Conservation (phyloP, 2,113 vertebrate species). For the Labrus mixtus region DNA sequence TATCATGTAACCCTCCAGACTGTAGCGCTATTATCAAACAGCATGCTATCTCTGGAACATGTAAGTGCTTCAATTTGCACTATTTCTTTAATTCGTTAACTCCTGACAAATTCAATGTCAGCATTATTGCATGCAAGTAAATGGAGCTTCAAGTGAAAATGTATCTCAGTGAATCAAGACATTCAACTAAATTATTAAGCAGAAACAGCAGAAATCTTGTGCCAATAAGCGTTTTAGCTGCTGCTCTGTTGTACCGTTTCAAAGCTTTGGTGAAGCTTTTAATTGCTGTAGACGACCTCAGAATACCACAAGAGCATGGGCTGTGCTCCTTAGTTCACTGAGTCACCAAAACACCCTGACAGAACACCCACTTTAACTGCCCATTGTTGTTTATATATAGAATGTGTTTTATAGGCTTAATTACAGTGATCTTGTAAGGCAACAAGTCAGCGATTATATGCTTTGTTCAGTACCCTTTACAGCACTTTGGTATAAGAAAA, state of each 20-base stretch:
- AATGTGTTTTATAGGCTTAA: slow-evolving; percentile 75
- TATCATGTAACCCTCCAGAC: background rate
- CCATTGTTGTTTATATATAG: slow-evolving; percentile 81
- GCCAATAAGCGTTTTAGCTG: background rate
- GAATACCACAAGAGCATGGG: slow-evolving; percentile 32
- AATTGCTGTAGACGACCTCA: slow-evolving; percentile 25
- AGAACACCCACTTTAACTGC: slow-evolving; percentile 70
- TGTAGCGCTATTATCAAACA: slow-evolving; percentile 1
- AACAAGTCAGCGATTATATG: slow-evolving; percentile 62
- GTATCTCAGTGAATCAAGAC: slow-evolving; percentile 11
- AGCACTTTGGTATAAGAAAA: too few relatives aligned
- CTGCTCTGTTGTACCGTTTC: slow-evolving; percentile 10
- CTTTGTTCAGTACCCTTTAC: slow-evolving; percentile 44
- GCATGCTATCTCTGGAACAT: background rate
- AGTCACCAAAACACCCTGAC: slow-evolving; percentile 68
- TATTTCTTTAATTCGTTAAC: background rate
- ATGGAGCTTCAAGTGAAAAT: slow-evolving; percentile 23
- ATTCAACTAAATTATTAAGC: slow-evolving; percentile 56
- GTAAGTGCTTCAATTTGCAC: slow-evolving; percentile 2
- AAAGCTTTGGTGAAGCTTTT: slow-evolving; percentile 28
- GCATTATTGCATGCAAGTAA: slow-evolving; percentile 1
- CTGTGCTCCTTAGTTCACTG: slow-evolving; percentile 52
- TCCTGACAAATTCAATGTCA: slow-evolving; percentile 10
- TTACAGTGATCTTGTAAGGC: slow-evolving; percentile 55
- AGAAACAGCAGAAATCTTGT: slow-evolving; percentile 27